A percentile compares a stretch with the other conserved stretches of the same genome.
phyloP scores from a whole-genome alignment of 2,797 vertebrate species.

The Silurus lanzhouensis region DNA sequence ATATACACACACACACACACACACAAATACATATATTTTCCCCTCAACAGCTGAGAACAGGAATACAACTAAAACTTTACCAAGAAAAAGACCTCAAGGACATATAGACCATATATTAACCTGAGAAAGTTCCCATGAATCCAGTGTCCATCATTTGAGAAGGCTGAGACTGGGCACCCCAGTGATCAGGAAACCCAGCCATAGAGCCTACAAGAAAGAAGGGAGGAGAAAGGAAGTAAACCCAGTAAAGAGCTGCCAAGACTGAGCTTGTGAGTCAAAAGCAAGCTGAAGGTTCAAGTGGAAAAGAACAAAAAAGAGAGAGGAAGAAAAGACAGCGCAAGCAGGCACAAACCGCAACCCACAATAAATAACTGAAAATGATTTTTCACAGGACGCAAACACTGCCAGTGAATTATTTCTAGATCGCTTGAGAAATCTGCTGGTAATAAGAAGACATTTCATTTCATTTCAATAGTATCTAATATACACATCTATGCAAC shows the following conservation, averaged over 20 bases:
- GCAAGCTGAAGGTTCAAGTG: conserved; percentile 28
- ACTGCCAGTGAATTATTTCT: neutral
- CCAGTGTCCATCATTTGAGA: conserved; percentile 65
- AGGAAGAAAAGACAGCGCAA: neutral
- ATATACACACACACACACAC: too few species aligned
- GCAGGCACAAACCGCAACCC: conserved; percentile 4
- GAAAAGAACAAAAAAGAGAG: conserved; percentile 22
- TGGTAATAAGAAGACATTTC: conserved; percentile 8
- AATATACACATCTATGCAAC: neutral
- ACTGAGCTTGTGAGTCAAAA: conserved; percentile 6
- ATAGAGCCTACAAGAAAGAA: conserved; percentile 59
- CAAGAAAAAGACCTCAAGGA: neutral
- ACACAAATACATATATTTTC: too few species aligned
- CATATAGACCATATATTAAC: conserved; percentile 49
- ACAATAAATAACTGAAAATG: conserved; percentile 7
- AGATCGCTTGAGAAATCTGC: neutral
- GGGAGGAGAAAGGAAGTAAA: neutral
- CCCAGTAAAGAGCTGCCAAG: conserved; percentile 6
- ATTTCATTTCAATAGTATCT: neutral
- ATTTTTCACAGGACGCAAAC: neutral
- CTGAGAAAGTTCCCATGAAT: conserved; percentile 66
- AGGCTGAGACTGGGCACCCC: conserved; percentile 59
- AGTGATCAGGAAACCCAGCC: conserved; percentile 65
- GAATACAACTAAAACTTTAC: too few species aligned
- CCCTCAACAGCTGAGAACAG: neutral